A percentile compares a stretch with the other conserved stretches of the same genome.
Evolutionary conservation across 2,797 vertebrate species (phyloP).

Genomic region (Danio choprae): DNA sequence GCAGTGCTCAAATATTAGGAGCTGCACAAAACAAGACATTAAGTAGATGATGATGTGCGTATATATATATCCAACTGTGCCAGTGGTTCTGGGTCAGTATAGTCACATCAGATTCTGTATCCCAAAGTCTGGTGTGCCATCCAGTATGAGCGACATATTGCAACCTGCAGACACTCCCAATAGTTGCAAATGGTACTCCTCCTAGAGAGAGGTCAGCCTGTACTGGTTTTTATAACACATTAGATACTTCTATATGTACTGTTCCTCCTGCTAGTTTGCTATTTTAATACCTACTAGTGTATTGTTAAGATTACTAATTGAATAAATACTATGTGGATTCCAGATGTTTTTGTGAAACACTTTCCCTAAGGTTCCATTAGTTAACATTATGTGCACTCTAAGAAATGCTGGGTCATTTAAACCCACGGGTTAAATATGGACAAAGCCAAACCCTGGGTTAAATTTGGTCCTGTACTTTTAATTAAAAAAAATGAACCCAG

Average conservation of each 20-base stretch:
- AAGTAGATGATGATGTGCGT: neutral
- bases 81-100: neutral
- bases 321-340: neutral
- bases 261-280: neutral
- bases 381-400: neutral
- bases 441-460: too few species aligned
- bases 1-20: neutral
- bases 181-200: constrained; percentile 94
- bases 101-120: constrained; percentile 80
- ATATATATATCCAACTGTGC: neutral
- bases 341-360: neutral
- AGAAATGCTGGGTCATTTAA: too few species aligned
- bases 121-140: constrained; percentile 79
- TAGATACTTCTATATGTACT: neutral
- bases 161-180: constrained; percentile 84
- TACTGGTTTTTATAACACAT: neutral
- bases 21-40: neutral
- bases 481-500: too few species aligned
- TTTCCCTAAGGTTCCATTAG: neutral
- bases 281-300: neutral
- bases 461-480: too few species aligned
- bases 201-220: constrained; percentile 73
- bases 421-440: too few species aligned
- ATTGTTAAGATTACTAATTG: neutral
- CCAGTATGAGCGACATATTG: constrained; percentile 84